Percentiles rank a stretch among this genome's conserved stretches.
Evolutionary conservation across 2,113 vertebrate genomes (phyloP).

Genomic region (Psammodynastes pulverulentus): DNA sequence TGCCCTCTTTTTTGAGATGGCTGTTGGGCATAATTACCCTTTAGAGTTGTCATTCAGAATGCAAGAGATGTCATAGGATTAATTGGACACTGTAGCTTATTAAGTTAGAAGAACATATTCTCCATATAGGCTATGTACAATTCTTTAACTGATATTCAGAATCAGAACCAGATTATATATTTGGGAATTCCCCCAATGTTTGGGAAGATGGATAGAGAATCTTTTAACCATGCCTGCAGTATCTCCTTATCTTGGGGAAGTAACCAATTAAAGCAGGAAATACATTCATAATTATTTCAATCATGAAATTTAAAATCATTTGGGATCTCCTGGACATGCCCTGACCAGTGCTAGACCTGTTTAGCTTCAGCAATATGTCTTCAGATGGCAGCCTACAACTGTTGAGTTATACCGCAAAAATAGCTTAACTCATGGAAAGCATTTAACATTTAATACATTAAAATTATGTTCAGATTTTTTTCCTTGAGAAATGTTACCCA

Average conservation of each 20-base stretch:
- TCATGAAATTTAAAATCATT: not conserved
- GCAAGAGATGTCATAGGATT: not conserved
- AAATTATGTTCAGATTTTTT: not conserved
- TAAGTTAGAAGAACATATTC: not conserved
- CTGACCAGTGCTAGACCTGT: not conserved
- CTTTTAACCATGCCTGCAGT: not conserved
- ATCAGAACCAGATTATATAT: not conserved
- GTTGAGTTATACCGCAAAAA: not conserved
- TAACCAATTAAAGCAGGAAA: not conserved
- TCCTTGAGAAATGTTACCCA: not conserved
- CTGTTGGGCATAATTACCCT: slow-evolving; percentile 19
- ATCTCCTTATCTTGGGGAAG: not conserved
- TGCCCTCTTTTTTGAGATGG: not conserved
- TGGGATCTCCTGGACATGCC: not conserved
- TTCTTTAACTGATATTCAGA: not conserved
- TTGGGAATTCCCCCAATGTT: not conserved
- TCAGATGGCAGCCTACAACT: not conserved
- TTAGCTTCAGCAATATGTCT: not conserved
- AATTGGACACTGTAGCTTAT: not conserved
- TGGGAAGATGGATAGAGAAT: not conserved
- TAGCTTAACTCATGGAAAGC: not conserved
- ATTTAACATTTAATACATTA: not conserved
- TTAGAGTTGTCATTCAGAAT: not conserved
- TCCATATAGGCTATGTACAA: not conserved
- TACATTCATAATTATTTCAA: not conserved